phyloP scores from a whole-genome alignment of 35 echinoderm and acorn worm genomes.

The Holothuria glaberrima region DNA sequence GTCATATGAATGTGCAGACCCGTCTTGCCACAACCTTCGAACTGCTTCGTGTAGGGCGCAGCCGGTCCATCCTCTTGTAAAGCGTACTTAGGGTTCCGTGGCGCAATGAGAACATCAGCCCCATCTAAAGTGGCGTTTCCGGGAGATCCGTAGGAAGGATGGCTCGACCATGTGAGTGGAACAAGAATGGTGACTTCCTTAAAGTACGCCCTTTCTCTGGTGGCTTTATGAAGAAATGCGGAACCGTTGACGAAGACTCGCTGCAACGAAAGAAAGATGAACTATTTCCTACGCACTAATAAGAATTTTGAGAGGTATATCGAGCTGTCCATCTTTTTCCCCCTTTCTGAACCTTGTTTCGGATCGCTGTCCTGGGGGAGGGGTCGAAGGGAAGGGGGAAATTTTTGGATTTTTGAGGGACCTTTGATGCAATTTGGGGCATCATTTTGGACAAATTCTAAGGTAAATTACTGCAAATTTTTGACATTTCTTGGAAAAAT shows the following conservation, averaged over 20 bases:
- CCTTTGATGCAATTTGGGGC: too few relatives aligned
- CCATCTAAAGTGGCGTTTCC: constrained; percentile 61
- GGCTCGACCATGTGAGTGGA: constrained; percentile 51
- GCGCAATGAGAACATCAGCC: constrained; percentile 72
- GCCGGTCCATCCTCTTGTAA: background rate
- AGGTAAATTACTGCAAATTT: too few relatives aligned
- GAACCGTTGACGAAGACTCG: constrained; percentile 64
- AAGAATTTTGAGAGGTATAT: too few relatives aligned
- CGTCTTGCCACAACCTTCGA: constrained; percentile 67
- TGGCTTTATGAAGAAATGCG: constrained; percentile 58
- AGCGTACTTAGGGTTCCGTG: constrained; percentile 64
- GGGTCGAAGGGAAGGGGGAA: too few relatives aligned
- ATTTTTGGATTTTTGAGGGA: too few relatives aligned
- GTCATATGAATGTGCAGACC: constrained; percentile 74
- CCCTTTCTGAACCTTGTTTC: too few relatives aligned
- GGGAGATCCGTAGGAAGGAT: constrained; percentile 39
- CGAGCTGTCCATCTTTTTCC: too few relatives aligned
- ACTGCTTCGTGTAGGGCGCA: constrained; percentile 67
- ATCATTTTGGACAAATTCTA: too few relatives aligned
- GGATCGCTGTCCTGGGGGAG: too few relatives aligned
- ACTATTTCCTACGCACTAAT: too few relatives aligned
- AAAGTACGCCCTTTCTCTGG: constrained; percentile 67
- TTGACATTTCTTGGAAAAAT: too few relatives aligned
- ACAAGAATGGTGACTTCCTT: constrained; percentile 75
- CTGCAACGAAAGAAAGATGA: constrained; percentile 2